Percentiles rank a stretch among this genome's conserved stretches.
phyloP scores from a whole-genome alignment of 2,888 invertebrate genomes.

The Ophion costatus region DNA sequence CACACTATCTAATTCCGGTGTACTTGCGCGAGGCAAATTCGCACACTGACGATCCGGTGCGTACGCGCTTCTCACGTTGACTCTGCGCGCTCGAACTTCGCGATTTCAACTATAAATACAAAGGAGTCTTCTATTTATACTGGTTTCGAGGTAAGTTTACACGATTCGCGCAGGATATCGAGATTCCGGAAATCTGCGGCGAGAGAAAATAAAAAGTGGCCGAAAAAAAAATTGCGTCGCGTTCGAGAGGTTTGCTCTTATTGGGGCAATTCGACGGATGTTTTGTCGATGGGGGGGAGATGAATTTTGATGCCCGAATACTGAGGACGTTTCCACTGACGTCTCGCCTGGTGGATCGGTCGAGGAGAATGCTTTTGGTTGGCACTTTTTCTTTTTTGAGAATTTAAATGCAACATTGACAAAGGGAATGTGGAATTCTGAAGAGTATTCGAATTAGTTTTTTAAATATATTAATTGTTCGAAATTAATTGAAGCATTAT shows the following conservation, averaged over 20 bases:
- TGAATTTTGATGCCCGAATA: background rate
- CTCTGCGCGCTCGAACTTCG: background rate
- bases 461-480: too few relatives aligned
- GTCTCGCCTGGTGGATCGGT: background rate
- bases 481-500: too few relatives aligned
- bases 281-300: background rate
- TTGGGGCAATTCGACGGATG: background rate
- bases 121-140: slow-evolving; percentile 71
- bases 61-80: slow-evolving; percentile 39
- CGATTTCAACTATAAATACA: slow-evolving; percentile 71
- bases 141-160: slow-evolving; percentile 55
- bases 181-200: background rate
- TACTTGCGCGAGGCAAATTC: slow-evolving; percentile 17
- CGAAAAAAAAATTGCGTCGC: background rate
- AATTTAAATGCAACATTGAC: background rate
- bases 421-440: too few relatives aligned
- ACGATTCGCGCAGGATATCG: background rate
- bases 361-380: background rate
- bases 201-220: slow-evolving; percentile 3
- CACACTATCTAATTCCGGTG: slow-evolving; percentile 28
- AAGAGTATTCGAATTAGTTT: too few relatives aligned
- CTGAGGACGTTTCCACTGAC: background rate
- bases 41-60: slow-evolving; percentile 12
- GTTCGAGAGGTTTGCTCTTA: background rate
- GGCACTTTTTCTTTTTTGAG: background rate